A percentile compares a stretch with the other conserved stretches of the same genome.
phyloP scores from a whole-genome alignment of 2,888 invertebrate genomes.

The Aleiodes testaceus region DNA sequence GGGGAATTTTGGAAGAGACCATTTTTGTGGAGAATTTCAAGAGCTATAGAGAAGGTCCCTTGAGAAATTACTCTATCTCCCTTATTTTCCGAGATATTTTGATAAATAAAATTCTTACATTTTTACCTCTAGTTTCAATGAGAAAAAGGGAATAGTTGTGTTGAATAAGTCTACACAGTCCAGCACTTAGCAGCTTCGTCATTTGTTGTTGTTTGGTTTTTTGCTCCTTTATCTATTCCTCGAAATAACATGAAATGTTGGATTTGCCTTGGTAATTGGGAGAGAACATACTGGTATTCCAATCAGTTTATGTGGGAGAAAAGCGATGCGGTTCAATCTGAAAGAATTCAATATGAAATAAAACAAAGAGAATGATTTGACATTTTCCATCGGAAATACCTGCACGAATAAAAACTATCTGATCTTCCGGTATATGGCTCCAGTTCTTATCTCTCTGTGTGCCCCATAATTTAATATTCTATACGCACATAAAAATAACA shows the following conservation, averaged over 20 bases:
- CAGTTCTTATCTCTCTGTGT: conserved; percentile 22
- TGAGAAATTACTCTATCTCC: too few species aligned
- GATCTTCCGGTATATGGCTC: conserved; percentile 4
- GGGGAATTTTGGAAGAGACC: too few species aligned
- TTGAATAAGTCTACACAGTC: conserved; percentile 54
- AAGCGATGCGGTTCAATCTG: background rate
- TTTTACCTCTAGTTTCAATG: too few species aligned
- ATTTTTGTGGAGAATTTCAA: too few species aligned
- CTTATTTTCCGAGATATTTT: too few species aligned
- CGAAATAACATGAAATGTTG: conserved; percentile 19
- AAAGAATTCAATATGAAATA: conserved; percentile 9
- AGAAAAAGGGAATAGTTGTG: too few species aligned
- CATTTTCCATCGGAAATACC: too few species aligned
- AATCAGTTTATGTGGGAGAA: background rate
- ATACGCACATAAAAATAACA: background rate
- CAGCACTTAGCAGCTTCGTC: conserved; percentile 61
- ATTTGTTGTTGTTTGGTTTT: conserved; percentile 44
- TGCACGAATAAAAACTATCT: background rate
- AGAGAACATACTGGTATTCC: conserved; percentile 2
- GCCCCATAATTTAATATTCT: conserved; percentile 1
- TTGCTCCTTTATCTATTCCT: conserved; percentile 45
- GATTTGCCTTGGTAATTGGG: conserved; percentile 47
- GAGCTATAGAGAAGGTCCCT: too few species aligned
- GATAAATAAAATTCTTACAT: too few species aligned
- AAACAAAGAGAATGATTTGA: too few species aligned